Evolutionary conservation across 2,797 vertebrate genomes (phyloP).

Genomic region (Anas flavirostris): DNA sequence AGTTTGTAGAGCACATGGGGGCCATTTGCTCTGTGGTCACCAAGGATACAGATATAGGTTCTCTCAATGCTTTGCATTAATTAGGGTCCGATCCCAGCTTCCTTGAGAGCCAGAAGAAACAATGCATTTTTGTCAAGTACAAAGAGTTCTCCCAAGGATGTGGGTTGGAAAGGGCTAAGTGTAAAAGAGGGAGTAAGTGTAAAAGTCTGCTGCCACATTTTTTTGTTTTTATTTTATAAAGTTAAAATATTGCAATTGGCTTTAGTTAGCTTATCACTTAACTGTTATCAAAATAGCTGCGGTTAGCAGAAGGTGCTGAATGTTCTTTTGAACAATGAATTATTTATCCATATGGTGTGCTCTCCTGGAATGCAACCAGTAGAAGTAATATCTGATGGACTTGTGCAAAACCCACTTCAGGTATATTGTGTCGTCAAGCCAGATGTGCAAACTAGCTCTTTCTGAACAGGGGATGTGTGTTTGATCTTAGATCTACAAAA

Average conservation of each 20-base stretch:
- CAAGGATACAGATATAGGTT: neutral
- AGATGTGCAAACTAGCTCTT: neutral
- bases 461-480: neutral
- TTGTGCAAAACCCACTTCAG: neutral
- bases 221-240: neutral
- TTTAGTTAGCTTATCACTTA: slow-evolving; percentile 31
- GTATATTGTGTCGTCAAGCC: neutral
- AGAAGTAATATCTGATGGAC: neutral
- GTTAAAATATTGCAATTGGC: slow-evolving; percentile 10
- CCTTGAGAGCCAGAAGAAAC: neutral
- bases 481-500: slow-evolving; percentile 21
- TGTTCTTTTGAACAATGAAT: neutral
- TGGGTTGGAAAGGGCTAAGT: neutral
- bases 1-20: neutral
- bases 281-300: slow-evolving; percentile 5
- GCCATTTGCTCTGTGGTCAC: neutral
- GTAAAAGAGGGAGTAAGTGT: neutral
- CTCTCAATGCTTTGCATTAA: neutral
- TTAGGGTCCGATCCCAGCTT: neutral
- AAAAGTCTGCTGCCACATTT: neutral
- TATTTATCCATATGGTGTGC: neutral
- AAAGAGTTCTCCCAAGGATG: neutral
- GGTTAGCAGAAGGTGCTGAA: neutral
- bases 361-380: neutral
- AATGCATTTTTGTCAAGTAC: neutral